Evolutionary conservation across 2,113 vertebrate genomes (phyloP).

Genomic region (Alosa alosa): DNA sequence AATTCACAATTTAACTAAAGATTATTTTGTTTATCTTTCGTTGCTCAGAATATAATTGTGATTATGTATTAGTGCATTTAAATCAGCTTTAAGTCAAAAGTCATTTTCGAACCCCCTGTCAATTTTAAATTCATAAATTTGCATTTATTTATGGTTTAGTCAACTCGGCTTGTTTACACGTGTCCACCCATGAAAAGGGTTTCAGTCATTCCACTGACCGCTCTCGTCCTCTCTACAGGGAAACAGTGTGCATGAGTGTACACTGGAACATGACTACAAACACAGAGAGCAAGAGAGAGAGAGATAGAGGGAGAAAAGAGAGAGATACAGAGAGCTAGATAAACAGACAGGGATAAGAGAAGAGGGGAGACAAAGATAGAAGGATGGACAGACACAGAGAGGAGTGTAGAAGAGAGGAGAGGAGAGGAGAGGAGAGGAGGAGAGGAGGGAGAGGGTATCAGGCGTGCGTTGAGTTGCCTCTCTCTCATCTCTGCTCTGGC

Average conservation of each 20-base stretch:
- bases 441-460: neutral
- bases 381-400: neutral
- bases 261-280: neutral
- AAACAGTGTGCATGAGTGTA: neutral
- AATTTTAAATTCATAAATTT: neutral
- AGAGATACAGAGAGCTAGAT: slow-evolving; percentile 5
- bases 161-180: neutral
- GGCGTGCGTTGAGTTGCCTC: slow-evolving; percentile 9
- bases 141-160: neutral
- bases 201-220: slow-evolving; percentile 8
- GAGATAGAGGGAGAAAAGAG: neutral
- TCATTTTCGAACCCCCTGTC: no score
- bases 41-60: no score
- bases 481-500: slow-evolving; percentile 30
- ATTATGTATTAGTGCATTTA: no score
- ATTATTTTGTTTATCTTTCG: no score
- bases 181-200: neutral
- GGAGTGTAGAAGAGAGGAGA: neutral
- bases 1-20: no score
- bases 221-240: neutral
- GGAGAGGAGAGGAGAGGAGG: neutral
- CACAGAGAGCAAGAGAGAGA: neutral
- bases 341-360: neutral
- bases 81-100: no score
- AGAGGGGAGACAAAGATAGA: neutral